Conservation (phyloP, 2,888 invertebrate species). For the Pristionchus arcanus region DNA sequence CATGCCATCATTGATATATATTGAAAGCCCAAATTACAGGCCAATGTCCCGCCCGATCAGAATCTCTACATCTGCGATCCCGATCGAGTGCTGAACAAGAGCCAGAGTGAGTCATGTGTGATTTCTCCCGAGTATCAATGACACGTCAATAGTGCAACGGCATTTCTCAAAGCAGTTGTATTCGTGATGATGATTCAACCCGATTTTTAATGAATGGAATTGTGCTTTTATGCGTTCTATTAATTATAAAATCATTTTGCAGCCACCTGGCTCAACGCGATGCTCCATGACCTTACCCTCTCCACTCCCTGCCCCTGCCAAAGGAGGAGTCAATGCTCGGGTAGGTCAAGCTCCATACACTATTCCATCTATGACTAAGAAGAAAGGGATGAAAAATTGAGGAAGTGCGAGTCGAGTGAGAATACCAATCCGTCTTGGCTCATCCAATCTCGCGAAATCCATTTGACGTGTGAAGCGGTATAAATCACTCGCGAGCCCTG, state of each 20-base stretch:
- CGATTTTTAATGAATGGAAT: neutral
- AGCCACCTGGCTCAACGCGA: conserved; percentile 67
- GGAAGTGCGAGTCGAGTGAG: too few relatives aligned
- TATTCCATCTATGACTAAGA: too few relatives aligned
- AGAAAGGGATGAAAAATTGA: too few relatives aligned
- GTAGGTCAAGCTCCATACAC: neutral
- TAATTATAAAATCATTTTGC: neutral
- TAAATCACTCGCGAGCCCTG: too few relatives aligned
- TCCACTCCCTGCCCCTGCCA: conserved; percentile 78
- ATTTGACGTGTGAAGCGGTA: neutral
- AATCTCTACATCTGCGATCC: conserved; percentile 79
- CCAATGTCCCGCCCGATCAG: conserved; percentile 58
- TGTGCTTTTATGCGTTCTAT: neutral
- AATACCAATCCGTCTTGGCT: too few relatives aligned
- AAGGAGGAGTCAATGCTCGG: conserved; percentile 63
- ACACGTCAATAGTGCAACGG: neutral
- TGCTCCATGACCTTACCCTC: conserved; percentile 72
- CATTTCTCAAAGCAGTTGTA: neutral
- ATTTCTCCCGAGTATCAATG: neutral
- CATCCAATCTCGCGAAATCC: neutral
- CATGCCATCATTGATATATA: neutral
- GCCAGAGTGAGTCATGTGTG: conserved; percentile 69
- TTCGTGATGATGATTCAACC: neutral
- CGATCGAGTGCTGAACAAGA: conserved; percentile 76
- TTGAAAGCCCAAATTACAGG: neutral